Conservation (phyloP, 2,113 vertebrate genomes). For the Ceyx melanurus region DNA sequence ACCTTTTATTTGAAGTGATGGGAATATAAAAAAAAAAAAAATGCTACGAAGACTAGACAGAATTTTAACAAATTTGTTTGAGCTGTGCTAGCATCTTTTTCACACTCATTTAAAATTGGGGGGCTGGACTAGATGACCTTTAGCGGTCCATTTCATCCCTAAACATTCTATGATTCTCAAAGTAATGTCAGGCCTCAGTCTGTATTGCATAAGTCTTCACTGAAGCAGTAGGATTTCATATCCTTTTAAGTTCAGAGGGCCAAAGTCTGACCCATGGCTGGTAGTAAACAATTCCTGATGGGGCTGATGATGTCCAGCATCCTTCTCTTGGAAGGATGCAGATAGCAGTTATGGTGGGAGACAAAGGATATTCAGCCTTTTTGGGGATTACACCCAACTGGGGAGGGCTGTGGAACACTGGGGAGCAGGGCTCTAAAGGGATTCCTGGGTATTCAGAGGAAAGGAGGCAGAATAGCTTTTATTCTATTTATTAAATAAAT, state of each 20-base stretch:
- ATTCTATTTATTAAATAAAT: not conserved
- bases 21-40: not conserved
- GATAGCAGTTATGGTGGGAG: rapidly evolving
- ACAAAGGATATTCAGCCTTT: rapidly evolving
- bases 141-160: no score
- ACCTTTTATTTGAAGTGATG: not conserved
- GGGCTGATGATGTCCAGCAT: not conserved
- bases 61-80: not conserved
- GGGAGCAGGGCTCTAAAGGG: not conserved
- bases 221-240: not conserved
- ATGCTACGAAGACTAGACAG: not conserved
- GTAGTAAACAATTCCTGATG: not conserved
- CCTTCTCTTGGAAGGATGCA: not conserved
- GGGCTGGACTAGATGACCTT: no score
- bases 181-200: not conserved
- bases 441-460: not conserved
- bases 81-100: not conserved
- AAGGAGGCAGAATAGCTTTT: not conserved
- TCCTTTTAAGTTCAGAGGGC: not conserved
- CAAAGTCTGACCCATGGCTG: not conserved
- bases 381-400: not conserved
- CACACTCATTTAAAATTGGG: not conserved
- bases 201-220: not conserved
- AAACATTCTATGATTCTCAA: no score
- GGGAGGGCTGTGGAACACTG: not conserved